Evolutionary conservation across 2,888 invertebrate genomes (phyloP).

Genomic region (Acronicta aceris): DNA sequence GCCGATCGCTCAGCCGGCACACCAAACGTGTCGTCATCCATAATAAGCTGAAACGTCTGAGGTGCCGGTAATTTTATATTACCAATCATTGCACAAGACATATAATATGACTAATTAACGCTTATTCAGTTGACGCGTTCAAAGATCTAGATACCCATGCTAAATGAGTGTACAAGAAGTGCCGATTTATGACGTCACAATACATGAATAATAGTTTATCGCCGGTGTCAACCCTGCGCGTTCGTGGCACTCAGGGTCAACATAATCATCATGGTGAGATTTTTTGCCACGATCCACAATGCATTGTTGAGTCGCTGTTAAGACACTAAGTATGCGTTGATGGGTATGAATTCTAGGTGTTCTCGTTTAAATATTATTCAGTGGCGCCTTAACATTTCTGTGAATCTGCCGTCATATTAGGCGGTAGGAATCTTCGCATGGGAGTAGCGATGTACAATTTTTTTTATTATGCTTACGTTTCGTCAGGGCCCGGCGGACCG

Average conservation of each 20-base stretch:
- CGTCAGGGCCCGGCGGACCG: too few species aligned
- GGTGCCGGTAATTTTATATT: too few species aligned
- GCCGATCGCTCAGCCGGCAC: too few species aligned
- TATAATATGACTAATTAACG: too few species aligned
- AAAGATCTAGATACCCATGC: neutral
- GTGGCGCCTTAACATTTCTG: neutral
- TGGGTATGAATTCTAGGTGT: neutral
- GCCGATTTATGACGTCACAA: conserved; percentile 1
- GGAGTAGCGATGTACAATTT: too few species aligned
- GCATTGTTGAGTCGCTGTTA: conserved; percentile 26
- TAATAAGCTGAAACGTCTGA: too few species aligned
- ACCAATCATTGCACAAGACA: too few species aligned
- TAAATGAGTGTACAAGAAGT: conserved; percentile 1
- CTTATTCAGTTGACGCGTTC: neutral
- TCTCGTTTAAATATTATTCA: neutral
- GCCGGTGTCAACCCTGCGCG: conserved; percentile 35
- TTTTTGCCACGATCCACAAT: conserved; percentile 42
- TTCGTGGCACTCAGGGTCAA: conserved; percentile 40
- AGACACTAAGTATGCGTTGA: conserved; percentile 3
- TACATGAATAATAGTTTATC: neutral
- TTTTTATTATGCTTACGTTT: too few species aligned
- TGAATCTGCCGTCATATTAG: too few species aligned
- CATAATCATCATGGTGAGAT: conserved; percentile 33
- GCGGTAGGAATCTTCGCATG: too few species aligned
- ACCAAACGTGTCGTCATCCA: too few species aligned